Conservation (phyloP, 2,113 vertebrate species). For the Polyodon spathula region DNA sequence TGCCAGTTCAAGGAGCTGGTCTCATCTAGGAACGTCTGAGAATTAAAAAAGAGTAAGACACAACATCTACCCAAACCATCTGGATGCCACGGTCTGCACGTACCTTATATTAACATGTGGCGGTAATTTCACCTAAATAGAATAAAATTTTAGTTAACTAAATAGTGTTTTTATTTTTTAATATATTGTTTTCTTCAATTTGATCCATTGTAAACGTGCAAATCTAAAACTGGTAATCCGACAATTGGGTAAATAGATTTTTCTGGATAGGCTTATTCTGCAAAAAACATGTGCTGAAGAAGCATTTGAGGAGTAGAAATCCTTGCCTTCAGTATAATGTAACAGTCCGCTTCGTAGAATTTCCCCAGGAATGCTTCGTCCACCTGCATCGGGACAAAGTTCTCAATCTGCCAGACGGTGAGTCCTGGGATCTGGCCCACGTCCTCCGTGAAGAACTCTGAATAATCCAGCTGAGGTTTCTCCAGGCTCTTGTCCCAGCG, state of each 20-base stretch:
- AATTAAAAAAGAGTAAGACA: neutral
- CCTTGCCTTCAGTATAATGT: constrained; percentile 93
- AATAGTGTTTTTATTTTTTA: too few species aligned
- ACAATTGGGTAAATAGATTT: too few species aligned
- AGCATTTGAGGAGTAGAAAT: too few species aligned
- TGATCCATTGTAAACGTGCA: too few species aligned
- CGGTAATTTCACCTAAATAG: too few species aligned
- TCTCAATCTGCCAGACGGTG: constrained; percentile 90
- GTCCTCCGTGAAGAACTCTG: constrained; percentile 84
- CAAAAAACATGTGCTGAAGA: too few species aligned
- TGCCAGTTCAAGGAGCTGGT: constrained; percentile 81
- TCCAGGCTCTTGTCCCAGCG: constrained; percentile 93
- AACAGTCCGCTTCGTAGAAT: constrained; percentile 95
- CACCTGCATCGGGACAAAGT: constrained; percentile 77
- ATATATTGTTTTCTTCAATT: too few species aligned
- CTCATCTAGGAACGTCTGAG: constrained; percentile 82
- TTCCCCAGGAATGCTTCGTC: constrained; percentile 83
- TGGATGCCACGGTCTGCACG: too few species aligned
- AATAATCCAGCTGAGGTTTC: constrained; percentile 89
- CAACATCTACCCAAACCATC: too few species aligned
- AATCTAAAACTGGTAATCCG: neutral
- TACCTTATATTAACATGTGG: too few species aligned
- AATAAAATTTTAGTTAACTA: too few species aligned
- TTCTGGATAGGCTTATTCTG: too few species aligned
- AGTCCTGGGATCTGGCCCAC: constrained; percentile 83